Percentiles rank a stretch among this genome's conserved stretches.
Conservation (phyloP, 2,113 vertebrate genomes). For the Osmerus mordax region DNA sequence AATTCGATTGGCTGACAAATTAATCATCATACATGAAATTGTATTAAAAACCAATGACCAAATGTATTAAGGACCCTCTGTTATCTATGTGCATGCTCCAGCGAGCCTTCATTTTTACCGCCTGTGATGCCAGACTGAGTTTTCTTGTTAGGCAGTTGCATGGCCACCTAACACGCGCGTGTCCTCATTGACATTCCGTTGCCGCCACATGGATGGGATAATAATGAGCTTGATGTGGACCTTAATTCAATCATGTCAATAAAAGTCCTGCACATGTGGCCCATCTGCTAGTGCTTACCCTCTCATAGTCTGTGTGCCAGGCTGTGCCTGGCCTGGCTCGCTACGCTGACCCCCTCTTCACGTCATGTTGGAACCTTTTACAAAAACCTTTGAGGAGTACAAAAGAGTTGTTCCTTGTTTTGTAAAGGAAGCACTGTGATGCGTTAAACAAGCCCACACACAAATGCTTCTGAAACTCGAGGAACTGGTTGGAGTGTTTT, state of each 20-base stretch:
- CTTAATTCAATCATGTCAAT: conserved; percentile 62
- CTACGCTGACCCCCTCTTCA: conserved; percentile 28
- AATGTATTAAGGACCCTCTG: conserved; percentile 20
- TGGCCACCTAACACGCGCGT: conserved; percentile 35
- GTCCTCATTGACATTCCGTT: conserved; percentile 55
- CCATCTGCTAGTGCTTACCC: conserved; percentile 54
- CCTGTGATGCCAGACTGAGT: conserved; percentile 16
- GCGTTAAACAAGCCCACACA: conserved; percentile 19
- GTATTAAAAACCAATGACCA: conserved; percentile 5
- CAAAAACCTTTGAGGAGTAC: conserved; percentile 5
- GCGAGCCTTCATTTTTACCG: conserved; percentile 24
- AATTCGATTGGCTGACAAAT: conserved; percentile 53
- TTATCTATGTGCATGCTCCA: neutral
- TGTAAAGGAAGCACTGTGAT: conserved; percentile 40
- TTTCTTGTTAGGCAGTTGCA: conserved; percentile 21
- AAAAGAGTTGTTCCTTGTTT: conserved; percentile 49
- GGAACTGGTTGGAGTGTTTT: conserved; percentile 49
- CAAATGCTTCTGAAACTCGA: conserved; percentile 40
- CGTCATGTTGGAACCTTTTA: conserved; percentile 10
- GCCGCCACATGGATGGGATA: conserved; percentile 48
- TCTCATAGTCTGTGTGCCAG: conserved; percentile 31
- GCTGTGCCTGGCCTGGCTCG: conserved; percentile 33
- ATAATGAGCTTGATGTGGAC: conserved; percentile 57
- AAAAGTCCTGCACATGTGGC: conserved; percentile 49
- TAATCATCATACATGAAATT: conserved; percentile 43